Conservation (phyloP, 37 sponge, comb jelly and placozoan genomes). For the Sycon ciliatum region DNA sequence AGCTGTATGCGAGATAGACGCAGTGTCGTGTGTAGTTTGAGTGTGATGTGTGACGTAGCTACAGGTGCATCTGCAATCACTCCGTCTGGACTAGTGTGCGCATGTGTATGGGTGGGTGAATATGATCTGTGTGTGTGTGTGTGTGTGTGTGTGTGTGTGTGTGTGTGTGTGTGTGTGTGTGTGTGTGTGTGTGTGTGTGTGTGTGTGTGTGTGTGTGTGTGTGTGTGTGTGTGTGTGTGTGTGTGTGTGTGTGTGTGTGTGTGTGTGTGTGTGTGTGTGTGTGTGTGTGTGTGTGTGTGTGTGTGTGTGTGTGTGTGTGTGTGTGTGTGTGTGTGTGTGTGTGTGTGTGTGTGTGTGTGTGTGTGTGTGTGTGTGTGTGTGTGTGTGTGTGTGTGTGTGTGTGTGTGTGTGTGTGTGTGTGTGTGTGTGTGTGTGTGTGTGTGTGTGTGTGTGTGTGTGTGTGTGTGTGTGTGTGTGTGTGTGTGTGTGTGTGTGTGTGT, state of each 20-base stretch:
- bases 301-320: slow-evolving; percentile 5
- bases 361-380: slow-evolving; percentile 5
- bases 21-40: neutral
- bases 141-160: slow-evolving; percentile 26
- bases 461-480: slow-evolving; percentile 8
- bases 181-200: slow-evolving; percentile 18
- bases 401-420: slow-evolving; percentile 5
- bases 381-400: slow-evolving; percentile 5
- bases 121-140: slow-evolving; percentile 19
- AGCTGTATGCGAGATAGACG: neutral
- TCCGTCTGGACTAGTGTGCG: no score
- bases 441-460: slow-evolving; percentile 24
- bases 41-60: slow-evolving; percentile 1
- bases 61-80: slow-evolving; percentile 19
- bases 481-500: slow-evolving; percentile 22
- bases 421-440: slow-evolving; percentile 13
- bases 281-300: neutral
- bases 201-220: slow-evolving; percentile 24
- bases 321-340: slow-evolving; percentile 5
- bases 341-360: slow-evolving; percentile 5
- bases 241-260: slow-evolving; percentile 28
- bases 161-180: slow-evolving; percentile 23
- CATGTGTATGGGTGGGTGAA: no score
- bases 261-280: neutral
- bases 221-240: slow-evolving; percentile 16